Conservation (phyloP, 1,140 invertebrate species). For the Solenopsis fugax region DNA sequence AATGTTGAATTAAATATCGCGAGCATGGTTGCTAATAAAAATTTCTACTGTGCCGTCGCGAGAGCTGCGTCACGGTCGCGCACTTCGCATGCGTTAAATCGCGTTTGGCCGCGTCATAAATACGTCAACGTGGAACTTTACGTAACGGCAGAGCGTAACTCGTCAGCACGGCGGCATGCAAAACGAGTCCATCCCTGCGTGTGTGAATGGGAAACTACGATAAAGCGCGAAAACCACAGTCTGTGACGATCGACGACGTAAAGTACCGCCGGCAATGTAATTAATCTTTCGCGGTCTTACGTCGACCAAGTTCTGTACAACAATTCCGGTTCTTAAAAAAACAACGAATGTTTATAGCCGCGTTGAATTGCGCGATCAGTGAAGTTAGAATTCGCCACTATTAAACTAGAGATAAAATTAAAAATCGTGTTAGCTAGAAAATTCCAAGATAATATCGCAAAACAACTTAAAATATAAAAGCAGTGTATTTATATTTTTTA, state of each 20-base stretch:
- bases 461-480: too few species aligned
- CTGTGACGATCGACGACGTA: conserved; percentile 4
- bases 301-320: neutral
- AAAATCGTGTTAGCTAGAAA: too few species aligned
- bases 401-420: too few species aligned
- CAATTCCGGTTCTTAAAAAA: neutral
- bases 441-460: too few species aligned
- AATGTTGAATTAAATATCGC: conserved; percentile 50
- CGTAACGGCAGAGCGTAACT: conserved; percentile 46
- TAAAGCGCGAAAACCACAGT: conserved; percentile 9
- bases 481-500: too few species aligned
- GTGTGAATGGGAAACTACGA: conserved; percentile 20
- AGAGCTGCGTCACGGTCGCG: conserved; percentile 23
- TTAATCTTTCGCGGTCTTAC: conserved; percentile 10
- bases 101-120: conserved; percentile 45
- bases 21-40: conserved; percentile 45
- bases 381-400: neutral
- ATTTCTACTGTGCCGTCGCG: conserved; percentile 32
- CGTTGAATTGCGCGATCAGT: neutral
- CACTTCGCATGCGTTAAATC: conserved; percentile 47
- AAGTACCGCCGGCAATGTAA: conserved; percentile 5
- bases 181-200: conserved; percentile 35
- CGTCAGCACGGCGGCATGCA: conserved; percentile 3
- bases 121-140: conserved; percentile 47
- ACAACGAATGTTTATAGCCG: neutral